Evolutionary conservation across 2,888 invertebrate species (phyloP).

Genomic region (Megalurothrips usitatus): DNA sequence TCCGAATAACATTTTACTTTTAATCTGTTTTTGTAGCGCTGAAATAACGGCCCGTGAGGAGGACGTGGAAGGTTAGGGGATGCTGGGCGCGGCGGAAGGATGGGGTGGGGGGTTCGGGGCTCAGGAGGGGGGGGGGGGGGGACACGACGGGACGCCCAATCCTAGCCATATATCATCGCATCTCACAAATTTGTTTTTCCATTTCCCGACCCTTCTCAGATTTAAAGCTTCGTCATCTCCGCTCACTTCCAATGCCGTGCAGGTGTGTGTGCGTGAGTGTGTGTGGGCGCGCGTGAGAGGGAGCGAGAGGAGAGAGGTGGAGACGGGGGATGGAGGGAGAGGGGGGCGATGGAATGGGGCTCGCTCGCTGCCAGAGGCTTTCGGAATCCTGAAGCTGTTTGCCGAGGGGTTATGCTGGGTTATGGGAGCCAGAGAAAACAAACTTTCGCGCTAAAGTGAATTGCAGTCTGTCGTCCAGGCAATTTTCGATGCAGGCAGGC

Average conservation of each 20-base stretch:
- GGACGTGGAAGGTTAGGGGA: too few species aligned
- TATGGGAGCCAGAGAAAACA: background rate
- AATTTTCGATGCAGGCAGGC: background rate
- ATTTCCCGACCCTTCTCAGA: slow-evolving; percentile 1
- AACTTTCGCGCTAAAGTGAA: background rate
- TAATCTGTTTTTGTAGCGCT: too few species aligned
- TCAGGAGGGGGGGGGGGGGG: too few species aligned
- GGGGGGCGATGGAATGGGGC: background rate
- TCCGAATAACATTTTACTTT: too few species aligned
- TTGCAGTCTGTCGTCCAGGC: background rate
- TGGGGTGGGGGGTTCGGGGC: too few species aligned
- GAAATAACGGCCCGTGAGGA: too few species aligned
- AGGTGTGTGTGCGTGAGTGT: background rate
- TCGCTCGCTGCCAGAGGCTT: background rate
- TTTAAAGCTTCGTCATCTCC: slow-evolving; percentile 2
- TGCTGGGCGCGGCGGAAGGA: too few species aligned
- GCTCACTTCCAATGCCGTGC: background rate
- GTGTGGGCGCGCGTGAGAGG: background rate
- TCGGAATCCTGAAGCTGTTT: too few species aligned
- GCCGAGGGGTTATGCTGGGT: background rate
- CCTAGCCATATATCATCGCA: background rate
- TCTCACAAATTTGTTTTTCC: background rate
- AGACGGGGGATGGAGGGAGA: background rate
- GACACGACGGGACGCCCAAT: too few species aligned
- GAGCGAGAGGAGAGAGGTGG: background rate